Evolutionary conservation across 2,888 invertebrate species (phyloP).

Genomic region (Craniophora ligustri): DNA sequence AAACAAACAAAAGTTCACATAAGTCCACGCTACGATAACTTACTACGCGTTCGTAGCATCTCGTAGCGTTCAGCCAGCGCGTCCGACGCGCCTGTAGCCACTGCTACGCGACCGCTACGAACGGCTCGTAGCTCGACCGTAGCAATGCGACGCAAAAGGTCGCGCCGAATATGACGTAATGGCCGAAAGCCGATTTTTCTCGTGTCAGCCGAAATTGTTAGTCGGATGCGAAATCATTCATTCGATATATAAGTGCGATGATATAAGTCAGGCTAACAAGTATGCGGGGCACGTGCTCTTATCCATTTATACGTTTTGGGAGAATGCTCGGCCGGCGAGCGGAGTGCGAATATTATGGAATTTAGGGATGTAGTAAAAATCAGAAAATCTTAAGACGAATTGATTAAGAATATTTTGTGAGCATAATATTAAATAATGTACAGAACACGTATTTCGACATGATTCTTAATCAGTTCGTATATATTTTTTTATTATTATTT

Average conservation of each 20-base stretch:
- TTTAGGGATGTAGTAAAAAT: background rate
- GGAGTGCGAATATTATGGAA: constrained; percentile 4
- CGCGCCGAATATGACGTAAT: constrained; percentile 68
- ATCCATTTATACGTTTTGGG: constrained; percentile 26
- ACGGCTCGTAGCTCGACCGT: constrained; percentile 65
- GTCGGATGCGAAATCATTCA: constrained; percentile 28
- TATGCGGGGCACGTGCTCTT: constrained; percentile 33
- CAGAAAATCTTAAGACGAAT: background rate
- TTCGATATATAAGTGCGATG: constrained; percentile 35
- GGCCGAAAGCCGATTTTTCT: constrained; percentile 43
- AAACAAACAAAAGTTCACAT: constrained; percentile 25
- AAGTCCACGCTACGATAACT: constrained; percentile 32
- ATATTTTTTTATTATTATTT: background rate
- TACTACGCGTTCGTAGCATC: constrained; percentile 52
- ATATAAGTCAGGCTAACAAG: constrained; percentile 45
- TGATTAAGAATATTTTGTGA: background rate
- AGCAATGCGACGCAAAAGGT: constrained; percentile 68
- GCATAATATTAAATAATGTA: no score
- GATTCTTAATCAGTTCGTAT: background rate
- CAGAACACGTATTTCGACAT: background rate
- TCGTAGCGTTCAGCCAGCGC: constrained; percentile 71
- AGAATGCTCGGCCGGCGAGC: background rate
- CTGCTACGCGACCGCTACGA: constrained; percentile 75
- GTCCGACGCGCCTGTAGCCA: constrained; percentile 77
- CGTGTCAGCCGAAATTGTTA: constrained; percentile 34